Base-by-base conservation (phyloP, 1,140 invertebrate species). In the Drosophila sproati region DNA sequence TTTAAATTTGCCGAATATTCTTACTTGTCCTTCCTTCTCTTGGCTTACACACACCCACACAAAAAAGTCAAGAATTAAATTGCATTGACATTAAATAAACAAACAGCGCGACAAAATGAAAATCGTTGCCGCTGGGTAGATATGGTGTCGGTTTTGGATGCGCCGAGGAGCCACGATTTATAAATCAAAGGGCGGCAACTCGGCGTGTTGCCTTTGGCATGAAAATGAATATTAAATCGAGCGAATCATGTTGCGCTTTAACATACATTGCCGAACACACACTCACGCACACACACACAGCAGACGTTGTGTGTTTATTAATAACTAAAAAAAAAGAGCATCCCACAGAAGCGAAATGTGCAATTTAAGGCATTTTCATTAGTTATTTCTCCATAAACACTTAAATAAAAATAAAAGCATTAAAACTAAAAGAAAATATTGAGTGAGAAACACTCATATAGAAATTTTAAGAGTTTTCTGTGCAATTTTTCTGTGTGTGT, bases 361-460 rank as follows among this genome's bases (percentile, higher is more conserved):
- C 73, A 88, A 87, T 87, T 85, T 76, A 81, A 80, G 73, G 73
- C 82, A 60, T 77, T 80, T 87, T 87, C 83, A 87, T 87, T 87
- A 87, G 85, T 89, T 87, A 87, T 87, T 87, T 87, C 85, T 87
- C 85, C 83, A 87, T 87, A 87, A 87, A 87, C 83, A 87, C 83
- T 89, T 87, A 87, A 77, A 87, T 87, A 87, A 89, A 87, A 87
- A 67, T 83, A 83, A 87, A 20, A 87, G 73, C 85, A 83, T 89
- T 87, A 59, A 73, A 83, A 80, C 88, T 63, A 71, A 66, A 66
- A 73, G 82, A 75, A 82, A 76, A 43, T n/a, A 43, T 43, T 43
- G 39, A n/a, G 10, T 43, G 39, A 45, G 37, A 56, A 73, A 73
- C 66, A 41, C 12, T 52, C 61, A 70, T 69, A 57, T 56, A 75